phyloP scores from a whole-genome alignment of 2,888 invertebrate genomes.

The Serrognathus titanus region DNA sequence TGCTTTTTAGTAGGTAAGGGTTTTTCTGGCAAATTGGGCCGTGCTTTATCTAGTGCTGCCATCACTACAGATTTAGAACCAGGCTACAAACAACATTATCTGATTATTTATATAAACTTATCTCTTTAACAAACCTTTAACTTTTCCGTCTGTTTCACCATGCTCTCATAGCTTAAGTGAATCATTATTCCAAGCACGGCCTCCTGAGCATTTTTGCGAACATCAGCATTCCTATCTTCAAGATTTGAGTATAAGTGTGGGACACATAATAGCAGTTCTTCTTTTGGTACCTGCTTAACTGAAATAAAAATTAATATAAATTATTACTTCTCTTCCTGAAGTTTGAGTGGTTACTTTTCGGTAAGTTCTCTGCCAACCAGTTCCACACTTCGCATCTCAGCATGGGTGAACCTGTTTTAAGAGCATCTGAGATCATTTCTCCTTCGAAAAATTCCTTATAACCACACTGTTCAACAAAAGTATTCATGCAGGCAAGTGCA shows the following conservation, averaged over 20 bases:
- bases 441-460: conserved; percentile 80
- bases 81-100: conserved; percentile 50
- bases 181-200: conserved; percentile 90
- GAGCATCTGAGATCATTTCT: conserved; percentile 84
- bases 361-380: conserved; percentile 82
- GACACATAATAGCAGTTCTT: conserved; percentile 75
- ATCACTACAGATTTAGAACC: conserved; percentile 74
- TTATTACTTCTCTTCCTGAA: not conserved
- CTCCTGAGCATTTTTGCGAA: conserved; percentile 85
- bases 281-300: conserved; percentile 70
- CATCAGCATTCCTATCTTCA: conserved; percentile 89
- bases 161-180: conserved; percentile 79
- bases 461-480: conserved; percentile 81
- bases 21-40: conserved; percentile 80
- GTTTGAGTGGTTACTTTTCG: conserved; percentile 54
- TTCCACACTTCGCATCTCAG: conserved; percentile 77
- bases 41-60: conserved; percentile 78
- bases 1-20: conserved; percentile 65
- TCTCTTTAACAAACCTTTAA: conserved; percentile 59
- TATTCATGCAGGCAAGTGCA: conserved; percentile 78
- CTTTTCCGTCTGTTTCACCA: conserved; percentile 73
- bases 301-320: conserved; percentile 44
- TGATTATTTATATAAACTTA: conserved; percentile 8
- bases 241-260: conserved; percentile 76
- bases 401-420: conserved; percentile 81